A percentile compares a stretch with the other conserved stretches of the same genome.
phyloP scores from a whole-genome alignment of 2,888 invertebrate species.

The Pollenia amentaria region DNA sequence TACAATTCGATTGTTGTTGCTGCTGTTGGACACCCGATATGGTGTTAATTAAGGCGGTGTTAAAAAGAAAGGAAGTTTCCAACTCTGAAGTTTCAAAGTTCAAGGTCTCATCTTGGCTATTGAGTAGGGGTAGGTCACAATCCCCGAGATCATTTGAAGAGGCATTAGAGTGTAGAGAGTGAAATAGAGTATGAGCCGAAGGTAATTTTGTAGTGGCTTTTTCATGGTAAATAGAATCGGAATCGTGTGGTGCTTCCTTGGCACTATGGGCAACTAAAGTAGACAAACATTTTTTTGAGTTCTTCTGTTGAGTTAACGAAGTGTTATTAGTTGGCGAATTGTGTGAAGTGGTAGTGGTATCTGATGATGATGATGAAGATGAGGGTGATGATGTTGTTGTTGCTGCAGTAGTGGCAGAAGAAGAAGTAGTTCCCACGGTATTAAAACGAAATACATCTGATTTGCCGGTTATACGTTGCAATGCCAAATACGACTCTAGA shows the following conservation, averaged over 20 bases:
- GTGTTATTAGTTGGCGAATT: not conserved
- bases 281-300: conserved; percentile 26
- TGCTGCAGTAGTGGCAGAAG: conserved; percentile 46
- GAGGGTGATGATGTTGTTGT: not conserved
- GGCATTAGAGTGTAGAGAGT: conserved; percentile 62
- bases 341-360: not conserved
- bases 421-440: conserved; percentile 70
- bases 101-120: conserved; percentile 52
- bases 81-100: conserved; percentile 63
- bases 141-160: conserved; percentile 63
- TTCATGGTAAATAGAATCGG: conserved; percentile 52
- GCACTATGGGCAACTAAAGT: not conserved
- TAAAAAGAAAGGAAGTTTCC: conserved; percentile 68
- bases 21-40: conserved; percentile 66
- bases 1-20: conserved; percentile 43
- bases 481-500: conserved; percentile 92
- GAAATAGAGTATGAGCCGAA: conserved; percentile 69
- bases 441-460: conserved; percentile 88
- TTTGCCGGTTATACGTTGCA: conserved; percentile 91
- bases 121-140: conserved; percentile 65
- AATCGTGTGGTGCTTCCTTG: conserved; percentile 27
- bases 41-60: conserved; percentile 56
- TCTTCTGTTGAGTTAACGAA: conserved; percentile 22
- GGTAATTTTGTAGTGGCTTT: conserved; percentile 61
- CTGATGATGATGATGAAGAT: conserved; percentile 19